A percentile compares a stretch with the other conserved stretches of the same genome.
Evolutionary conservation across 2,888 invertebrate genomes (phyloP).

Genomic region (Clepsis dumicolana): DNA sequence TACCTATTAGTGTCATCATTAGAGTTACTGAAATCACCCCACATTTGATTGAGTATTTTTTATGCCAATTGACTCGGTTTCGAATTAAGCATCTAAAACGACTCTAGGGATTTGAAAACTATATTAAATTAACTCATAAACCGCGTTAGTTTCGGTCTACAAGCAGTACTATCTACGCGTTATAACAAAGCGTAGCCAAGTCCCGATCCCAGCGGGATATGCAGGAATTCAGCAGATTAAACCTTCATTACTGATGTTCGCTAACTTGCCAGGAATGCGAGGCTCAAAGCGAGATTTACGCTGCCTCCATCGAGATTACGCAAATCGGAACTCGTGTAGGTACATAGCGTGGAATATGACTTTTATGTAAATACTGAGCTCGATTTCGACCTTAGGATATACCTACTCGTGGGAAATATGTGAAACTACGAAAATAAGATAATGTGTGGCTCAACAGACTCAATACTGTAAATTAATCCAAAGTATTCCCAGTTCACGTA

Average conservation of each 20-base stretch:
- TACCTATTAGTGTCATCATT: too few species aligned
- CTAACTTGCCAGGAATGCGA: conserved; percentile 72
- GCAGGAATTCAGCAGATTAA: conserved; percentile 73
- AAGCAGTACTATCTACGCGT: conserved; percentile 19
- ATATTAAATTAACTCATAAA: too few species aligned
- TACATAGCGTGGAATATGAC: conserved; percentile 65
- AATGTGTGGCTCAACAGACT: too few species aligned
- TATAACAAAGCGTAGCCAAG: conserved; percentile 55
- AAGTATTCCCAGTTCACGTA: too few species aligned
- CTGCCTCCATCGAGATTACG: conserved; percentile 60
- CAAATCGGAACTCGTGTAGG: conserved; percentile 49
- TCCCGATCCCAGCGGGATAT: conserved; percentile 64
- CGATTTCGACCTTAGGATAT: background rate
- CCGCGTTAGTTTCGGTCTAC: conserved; percentile 8
- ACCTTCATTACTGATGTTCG: conserved; percentile 78
- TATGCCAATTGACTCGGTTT: too few species aligned
- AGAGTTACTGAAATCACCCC: too few species aligned
- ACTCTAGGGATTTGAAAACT: too few species aligned
- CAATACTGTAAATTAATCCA: too few species aligned
- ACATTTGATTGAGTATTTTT: too few species aligned
- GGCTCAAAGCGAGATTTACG: conserved; percentile 74
- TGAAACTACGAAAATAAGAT: too few species aligned
- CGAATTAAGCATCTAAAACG: too few species aligned
- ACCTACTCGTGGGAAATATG: too few species aligned
- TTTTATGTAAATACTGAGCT: conserved; percentile 66